These are phyloP conservation scores for Bovichtus variegatus DNA, from an alignment of 2,797 vertebrate genomes.

Conservation along the genomic window DNA sequence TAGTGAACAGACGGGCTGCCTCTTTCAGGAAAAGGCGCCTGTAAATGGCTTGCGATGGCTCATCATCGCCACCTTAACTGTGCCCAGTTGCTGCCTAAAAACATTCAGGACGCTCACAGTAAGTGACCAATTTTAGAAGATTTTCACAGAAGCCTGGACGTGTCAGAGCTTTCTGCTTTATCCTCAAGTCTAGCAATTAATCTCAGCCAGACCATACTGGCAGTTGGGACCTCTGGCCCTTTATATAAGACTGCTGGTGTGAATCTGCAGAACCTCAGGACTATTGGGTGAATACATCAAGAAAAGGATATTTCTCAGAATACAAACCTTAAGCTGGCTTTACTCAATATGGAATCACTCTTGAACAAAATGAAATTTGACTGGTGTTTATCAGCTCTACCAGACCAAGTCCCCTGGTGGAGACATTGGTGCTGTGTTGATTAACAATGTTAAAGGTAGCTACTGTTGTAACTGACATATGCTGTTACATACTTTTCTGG, in stretches of 20 bases:
- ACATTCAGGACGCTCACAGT: slow-evolving; percentile 52
- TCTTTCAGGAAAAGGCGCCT: slow-evolving; percentile 31
- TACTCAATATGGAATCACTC: slow-evolving; percentile 5
- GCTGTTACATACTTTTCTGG: neutral
- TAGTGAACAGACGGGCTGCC: slow-evolving; percentile 38
- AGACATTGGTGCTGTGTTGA: neutral
- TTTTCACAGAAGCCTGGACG: slow-evolving; percentile 58
- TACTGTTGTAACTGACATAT: neutral
- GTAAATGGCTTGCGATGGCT: slow-evolving; percentile 43
- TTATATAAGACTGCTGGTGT: slow-evolving; percentile 49
- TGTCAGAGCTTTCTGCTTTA: slow-evolving; percentile 51
- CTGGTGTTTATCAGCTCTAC: slow-evolving; percentile 24
- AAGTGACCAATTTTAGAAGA: slow-evolving; percentile 61
- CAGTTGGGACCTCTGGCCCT: slow-evolving; percentile 41
- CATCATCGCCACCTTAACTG: slow-evolving; percentile 49
- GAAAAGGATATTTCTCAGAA: slow-evolving; percentile 33
- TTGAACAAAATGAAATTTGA: slow-evolving; percentile 37
- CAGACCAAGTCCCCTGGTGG: slow-evolving; percentile 18
- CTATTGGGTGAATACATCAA: slow-evolving; percentile 9
- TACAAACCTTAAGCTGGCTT: slow-evolving; percentile 2
- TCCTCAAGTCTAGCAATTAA: slow-evolving; percentile 60
- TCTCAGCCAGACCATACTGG: slow-evolving; percentile 53
- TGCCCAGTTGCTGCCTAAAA: slow-evolving; percentile 54
- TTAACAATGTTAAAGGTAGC: slow-evolving; percentile 2
- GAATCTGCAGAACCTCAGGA: slow-evolving; percentile 38